These are phyloP conservation scores for Parus major DNA, from an alignment of 2,113 vertebrate genomes.

Conservation along the genomic window DNA sequence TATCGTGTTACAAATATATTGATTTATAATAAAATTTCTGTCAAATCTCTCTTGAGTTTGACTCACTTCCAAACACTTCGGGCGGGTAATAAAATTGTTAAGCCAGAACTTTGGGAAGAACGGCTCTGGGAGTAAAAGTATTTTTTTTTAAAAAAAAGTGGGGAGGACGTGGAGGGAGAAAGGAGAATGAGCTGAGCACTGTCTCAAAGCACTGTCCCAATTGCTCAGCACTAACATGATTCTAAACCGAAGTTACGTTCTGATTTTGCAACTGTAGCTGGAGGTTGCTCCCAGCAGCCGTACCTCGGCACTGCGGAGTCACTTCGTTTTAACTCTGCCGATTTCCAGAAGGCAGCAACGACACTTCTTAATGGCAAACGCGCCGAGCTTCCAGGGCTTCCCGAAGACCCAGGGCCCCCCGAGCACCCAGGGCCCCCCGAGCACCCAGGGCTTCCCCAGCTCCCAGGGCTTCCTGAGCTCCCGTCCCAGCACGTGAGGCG, in stretches of 20 bases:
- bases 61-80: neutral
- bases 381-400: too few relatives aligned
- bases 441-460: too few relatives aligned
- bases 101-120: neutral
- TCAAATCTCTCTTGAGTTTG: neutral
- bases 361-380: fast-evolving
- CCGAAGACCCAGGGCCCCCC: too few relatives aligned
- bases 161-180: fast-evolving
- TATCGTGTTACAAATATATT: neutral
- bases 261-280: fast-evolving
- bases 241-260: fast-evolving
- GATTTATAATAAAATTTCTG: neutral
- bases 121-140: fast-evolving
- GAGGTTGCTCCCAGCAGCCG: neutral
- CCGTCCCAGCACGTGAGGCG: fast-evolving
- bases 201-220: fast-evolving
- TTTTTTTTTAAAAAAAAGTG: neutral
- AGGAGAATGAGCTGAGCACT: fast-evolving
- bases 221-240: too few relatives aligned
- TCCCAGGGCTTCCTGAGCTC: too few relatives aligned
- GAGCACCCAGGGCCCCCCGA: too few relatives aligned
- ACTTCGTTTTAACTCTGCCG: fast-evolving
- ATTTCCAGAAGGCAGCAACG: fast-evolving
- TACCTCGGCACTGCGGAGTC: fast-evolving
- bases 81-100: neutral